Conservation (phyloP, 1,140 invertebrate genomes). For the Drosophila rhopaloa region DNA sequence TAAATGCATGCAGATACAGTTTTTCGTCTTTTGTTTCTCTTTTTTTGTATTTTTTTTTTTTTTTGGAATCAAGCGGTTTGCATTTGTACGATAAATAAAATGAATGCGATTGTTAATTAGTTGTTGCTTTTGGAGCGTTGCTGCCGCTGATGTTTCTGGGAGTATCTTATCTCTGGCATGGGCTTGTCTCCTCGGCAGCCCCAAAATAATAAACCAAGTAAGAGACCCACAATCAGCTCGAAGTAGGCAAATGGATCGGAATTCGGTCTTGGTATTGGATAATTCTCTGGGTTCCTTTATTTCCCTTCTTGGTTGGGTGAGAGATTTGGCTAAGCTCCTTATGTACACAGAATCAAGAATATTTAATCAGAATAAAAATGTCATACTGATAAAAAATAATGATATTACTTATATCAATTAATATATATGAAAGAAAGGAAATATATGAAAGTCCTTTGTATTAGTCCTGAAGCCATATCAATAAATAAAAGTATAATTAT, state of each 20-base stretch:
- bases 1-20: constrained; percentile 81
- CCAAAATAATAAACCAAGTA: constrained; percentile 45
- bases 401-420: too few species aligned
- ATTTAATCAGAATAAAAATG: too few species aligned
- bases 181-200: constrained; percentile 57
- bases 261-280: constrained; percentile 24
- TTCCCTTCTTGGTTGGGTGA: not conserved
- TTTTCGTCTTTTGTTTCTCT: constrained; percentile 49
- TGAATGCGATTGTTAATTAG: constrained; percentile 82
- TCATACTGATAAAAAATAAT: too few species aligned
- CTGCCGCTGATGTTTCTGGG: constrained; percentile 29
- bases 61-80: constrained; percentile 80
- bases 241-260: constrained; percentile 49
- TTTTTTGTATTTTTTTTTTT: constrained; percentile 1
- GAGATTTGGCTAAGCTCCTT: not conserved
- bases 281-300: not conserved
- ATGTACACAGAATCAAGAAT: not conserved
- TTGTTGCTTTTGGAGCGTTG: constrained; percentile 63
- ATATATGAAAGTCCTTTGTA: too few species aligned
- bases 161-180: constrained; percentile 67
- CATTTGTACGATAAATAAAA: constrained; percentile 82
- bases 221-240: constrained; percentile 23
- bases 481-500: too few species aligned
- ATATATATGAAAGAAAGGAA: too few species aligned
- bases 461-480: too few species aligned